Conservation (phyloP, 1,140 invertebrate genomes). For the Amyelois transitella region DNA sequence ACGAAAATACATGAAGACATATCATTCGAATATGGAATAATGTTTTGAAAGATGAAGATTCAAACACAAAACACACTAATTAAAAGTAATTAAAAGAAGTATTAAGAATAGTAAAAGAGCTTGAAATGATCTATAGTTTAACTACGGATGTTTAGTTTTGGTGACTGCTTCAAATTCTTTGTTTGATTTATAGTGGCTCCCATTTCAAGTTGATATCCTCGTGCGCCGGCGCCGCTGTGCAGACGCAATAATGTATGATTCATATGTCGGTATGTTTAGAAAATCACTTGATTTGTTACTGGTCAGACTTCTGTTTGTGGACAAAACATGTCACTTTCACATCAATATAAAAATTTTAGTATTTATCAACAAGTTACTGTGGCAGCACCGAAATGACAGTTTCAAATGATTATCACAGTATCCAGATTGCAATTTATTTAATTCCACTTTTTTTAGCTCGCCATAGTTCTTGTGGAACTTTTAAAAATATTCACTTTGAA, state of each 20-base stretch:
- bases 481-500: too few relatives aligned
- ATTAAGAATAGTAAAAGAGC: background rate
- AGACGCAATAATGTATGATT: conserved; percentile 18
- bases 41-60: too few relatives aligned
- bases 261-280: conserved; percentile 17
- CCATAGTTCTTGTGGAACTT: too few relatives aligned
- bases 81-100: background rate
- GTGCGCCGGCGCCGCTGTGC: conserved; percentile 13
- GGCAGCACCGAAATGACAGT: too few relatives aligned
- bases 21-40: too few relatives aligned
- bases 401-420: too few relatives aligned
- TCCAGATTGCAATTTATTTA: too few relatives aligned
- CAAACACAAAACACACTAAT: too few relatives aligned
- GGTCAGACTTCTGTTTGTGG: background rate
- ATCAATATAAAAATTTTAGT: background rate
- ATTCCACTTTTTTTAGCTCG: too few relatives aligned
- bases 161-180: background rate
- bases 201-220: background rate
- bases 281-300: conserved; percentile 16
- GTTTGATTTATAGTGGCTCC: background rate
- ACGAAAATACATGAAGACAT: too few relatives aligned
- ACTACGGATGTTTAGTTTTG: background rate
- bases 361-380: too few relatives aligned
- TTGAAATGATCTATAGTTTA: background rate
- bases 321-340: background rate